Evolutionary conservation across 2,888 invertebrate genomes (phyloP).

Genomic region (Lithosia quadra): DNA sequence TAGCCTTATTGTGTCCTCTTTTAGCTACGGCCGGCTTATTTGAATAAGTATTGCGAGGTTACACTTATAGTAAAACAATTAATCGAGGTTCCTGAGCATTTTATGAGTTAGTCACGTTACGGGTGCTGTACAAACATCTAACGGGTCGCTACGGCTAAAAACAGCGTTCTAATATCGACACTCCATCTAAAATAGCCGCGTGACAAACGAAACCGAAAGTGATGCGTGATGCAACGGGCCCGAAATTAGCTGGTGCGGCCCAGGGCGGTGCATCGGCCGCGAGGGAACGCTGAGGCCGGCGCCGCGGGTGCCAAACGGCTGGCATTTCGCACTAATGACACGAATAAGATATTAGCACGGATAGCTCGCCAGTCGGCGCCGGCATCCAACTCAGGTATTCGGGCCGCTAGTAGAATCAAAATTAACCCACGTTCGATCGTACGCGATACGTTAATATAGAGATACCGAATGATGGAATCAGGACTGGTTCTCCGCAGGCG

Average conservation of each 20-base stretch:
- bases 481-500: constrained; percentile 48
- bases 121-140: constrained; percentile 59
- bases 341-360: constrained; percentile 85
- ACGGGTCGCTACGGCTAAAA: constrained; percentile 74
- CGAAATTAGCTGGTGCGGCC: constrained; percentile 81
- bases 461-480: constrained; percentile 35
- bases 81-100: constrained; percentile 67
- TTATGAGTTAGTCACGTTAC: constrained; percentile 71
- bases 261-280: constrained; percentile 81
- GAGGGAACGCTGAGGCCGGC: constrained; percentile 70
- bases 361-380: constrained; percentile 72
- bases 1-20: constrained; percentile 75
- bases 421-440: constrained; percentile 63
- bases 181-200: constrained; percentile 83
- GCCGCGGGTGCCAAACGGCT: constrained; percentile 80
- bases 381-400: constrained; percentile 71
- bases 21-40: constrained; percentile 70
- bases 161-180: constrained; percentile 84
- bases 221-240: constrained; percentile 85
- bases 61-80: constrained; percentile 67
- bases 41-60: constrained; percentile 78
- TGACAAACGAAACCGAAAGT: constrained; percentile 86
- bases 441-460: constrained; percentile 31
- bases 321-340: constrained; percentile 87
- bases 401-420: constrained; percentile 72